Base-by-base conservation (phyloP, 2,113 vertebrate genomes). In the Noturus placidus region DNA sequence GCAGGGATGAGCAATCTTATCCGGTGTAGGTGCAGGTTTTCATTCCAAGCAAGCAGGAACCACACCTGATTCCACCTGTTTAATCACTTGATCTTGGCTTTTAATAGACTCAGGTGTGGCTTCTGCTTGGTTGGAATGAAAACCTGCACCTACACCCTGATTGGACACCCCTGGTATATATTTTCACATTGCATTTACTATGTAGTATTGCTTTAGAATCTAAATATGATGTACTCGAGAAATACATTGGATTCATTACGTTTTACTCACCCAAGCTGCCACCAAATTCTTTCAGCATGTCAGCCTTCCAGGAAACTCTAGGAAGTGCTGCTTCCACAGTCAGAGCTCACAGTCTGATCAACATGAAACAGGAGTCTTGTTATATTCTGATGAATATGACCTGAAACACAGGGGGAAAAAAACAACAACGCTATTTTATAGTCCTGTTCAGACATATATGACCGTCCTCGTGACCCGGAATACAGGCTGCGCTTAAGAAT, bases 271-370 rank as follows among this genome's bases (percentile, higher is more conserved):
- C 30, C 54, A 38, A 27, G 33, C 56, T 15, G 22, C 33, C 57
- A 38, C 22, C 22, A 1, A 42, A 82, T 42, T 15, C 56, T 22
- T 82, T 42, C 56, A 35, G 52, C 77, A 19, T 8, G 17, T 56
- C 77, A 35, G 30, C 54, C 78, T 59, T 35, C 33, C 33, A 61
- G 79, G 79, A 82, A 82, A 27, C 13, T 61, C 54, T 38, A 22
- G 35, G 38, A 79, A 20, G 56, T 13, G 4, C 79, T 25, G 79
- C 79, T 82, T 61, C 17, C 20, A 25, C 30, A 59, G 33, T 15
- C 33, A 61, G 35, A 38, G 79, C 79, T 59, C 35, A n/a, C n/a
- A n/a, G 30, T 59, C 79, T 81, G 30, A 82, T 82, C 56, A 82
- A 25, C 33, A 27, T 27, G 15, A 50, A 76, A 46, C 72, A 76